A percentile compares a stretch with the other conserved stretches of the same genome.
phyloP scores from a whole-genome alignment of 2,888 invertebrate genomes.

The Autographa pulchrina region DNA sequence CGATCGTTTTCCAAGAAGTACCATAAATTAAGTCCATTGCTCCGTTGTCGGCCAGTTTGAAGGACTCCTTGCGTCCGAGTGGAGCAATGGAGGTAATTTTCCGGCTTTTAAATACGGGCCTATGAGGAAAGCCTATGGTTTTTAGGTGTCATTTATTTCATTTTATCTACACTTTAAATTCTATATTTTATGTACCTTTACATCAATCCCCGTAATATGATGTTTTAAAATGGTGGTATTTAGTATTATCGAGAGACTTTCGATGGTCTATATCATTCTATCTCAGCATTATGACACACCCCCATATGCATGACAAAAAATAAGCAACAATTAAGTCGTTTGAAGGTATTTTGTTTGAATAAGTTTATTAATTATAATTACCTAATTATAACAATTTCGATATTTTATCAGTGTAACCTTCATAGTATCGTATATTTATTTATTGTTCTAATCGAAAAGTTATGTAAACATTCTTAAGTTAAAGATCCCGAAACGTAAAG shows the following conservation, averaged over 20 bases:
- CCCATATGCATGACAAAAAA: too few relatives aligned
- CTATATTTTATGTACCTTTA: too few relatives aligned
- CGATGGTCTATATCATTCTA: too few relatives aligned
- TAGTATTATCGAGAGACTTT: too few relatives aligned
- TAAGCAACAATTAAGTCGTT: too few relatives aligned
- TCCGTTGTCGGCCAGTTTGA: conserved; percentile 6
- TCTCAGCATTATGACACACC: too few relatives aligned
- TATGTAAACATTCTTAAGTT: not conserved
- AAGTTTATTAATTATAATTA: not conserved
- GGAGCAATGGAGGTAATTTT: conserved; percentile 50
- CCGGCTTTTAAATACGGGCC: conserved; percentile 22
- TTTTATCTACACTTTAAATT: too few relatives aligned
- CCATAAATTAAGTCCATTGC: not conserved
- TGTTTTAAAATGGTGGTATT: too few relatives aligned
- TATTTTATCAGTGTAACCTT: not conserved
- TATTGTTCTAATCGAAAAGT: not conserved
- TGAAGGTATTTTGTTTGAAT: too few relatives aligned
- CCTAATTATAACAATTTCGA: not conserved
- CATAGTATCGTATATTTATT: not conserved
- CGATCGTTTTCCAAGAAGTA: not conserved
- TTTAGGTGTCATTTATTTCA: not conserved
- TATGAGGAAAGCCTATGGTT: not conserved
- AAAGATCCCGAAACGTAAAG: conserved; percentile 15
- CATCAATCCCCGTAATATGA: too few relatives aligned
- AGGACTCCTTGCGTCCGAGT: conserved; percentile 23